Conservation (phyloP, 2,797 vertebrate species). For the Myripristis jacobus region DNA sequence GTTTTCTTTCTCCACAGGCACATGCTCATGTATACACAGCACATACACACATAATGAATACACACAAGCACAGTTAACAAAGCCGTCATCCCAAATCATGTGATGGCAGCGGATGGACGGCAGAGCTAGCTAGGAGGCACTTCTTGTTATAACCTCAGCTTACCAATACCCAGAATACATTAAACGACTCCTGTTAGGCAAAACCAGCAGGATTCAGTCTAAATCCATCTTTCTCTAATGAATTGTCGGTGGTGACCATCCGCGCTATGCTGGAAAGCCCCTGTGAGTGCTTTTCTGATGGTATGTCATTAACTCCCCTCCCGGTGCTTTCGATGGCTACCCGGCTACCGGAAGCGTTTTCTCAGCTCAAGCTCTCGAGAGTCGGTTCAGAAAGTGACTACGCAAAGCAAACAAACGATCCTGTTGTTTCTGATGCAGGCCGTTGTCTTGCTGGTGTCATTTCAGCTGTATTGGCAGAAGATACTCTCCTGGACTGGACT, state of each 20-base stretch:
- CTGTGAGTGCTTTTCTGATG: not conserved
- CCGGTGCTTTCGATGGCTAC: not conserved
- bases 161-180: constrained; percentile 19
- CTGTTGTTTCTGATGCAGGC: constrained; percentile 1
- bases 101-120: constrained; percentile 12
- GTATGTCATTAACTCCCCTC: not conserved
- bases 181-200: constrained; percentile 3
- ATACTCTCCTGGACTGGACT: not conserved
- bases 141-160: constrained; percentile 11
- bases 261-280: not conserved
- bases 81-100: constrained; percentile 30
- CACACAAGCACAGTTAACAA: constrained; percentile 12
- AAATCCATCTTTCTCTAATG: constrained; percentile 25
- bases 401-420: not conserved
- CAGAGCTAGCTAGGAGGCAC: not conserved
- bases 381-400: not conserved
- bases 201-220: constrained; percentile 10
- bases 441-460: not conserved
- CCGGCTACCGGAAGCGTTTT: not conserved
- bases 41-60: constrained; percentile 1
- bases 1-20: no score
- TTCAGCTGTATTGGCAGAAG: not conserved
- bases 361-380: not conserved
- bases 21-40: no score
- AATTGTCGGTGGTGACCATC: constrained; percentile 28